These are phyloP conservation scores for Tupiocoris notatus DNA, from an alignment of 2,888 invertebrate species.

Conservation along the genomic window DNA sequence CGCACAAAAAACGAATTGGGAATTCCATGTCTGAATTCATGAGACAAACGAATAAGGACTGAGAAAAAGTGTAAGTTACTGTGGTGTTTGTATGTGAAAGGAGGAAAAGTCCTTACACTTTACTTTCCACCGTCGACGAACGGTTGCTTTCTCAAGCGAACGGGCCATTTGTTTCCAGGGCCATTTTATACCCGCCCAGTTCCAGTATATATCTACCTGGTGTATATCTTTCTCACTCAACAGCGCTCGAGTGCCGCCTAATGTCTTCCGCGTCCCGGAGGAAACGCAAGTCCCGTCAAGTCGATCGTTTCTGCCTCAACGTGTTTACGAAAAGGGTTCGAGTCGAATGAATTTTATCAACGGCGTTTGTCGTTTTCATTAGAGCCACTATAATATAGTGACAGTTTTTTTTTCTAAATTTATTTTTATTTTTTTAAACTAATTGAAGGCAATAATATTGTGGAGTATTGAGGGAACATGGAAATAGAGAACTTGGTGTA, in stretches of 20 bases:
- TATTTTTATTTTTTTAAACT: no score
- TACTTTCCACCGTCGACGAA: not conserved
- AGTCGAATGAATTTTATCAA: no score
- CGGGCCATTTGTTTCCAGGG: not conserved
- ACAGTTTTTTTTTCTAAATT: no score
- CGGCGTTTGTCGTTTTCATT: no score
- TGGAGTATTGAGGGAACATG: no score
- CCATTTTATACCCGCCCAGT: not conserved
- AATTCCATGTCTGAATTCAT: no score
- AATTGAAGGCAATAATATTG: no score
- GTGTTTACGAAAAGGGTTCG: no score
- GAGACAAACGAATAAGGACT: not conserved
- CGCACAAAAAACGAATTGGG: no score
- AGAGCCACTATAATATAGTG: no score
- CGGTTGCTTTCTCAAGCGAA: not conserved
- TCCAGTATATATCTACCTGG: not conserved
- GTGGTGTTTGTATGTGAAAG: not conserved
- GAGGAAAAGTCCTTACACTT: not conserved
- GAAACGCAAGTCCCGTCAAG: not conserved
- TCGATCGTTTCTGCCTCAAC: not conserved
- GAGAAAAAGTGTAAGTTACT: not conserved
- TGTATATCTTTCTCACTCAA: not conserved
- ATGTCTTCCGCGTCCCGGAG: conserved; percentile 1
- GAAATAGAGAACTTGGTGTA: no score
- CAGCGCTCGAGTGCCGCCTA: not conserved